Percentiles rank a stretch among this genome's conserved stretches.
Conservation (phyloP, 1,140 invertebrate genomes). For the Nomia melanderi region DNA sequence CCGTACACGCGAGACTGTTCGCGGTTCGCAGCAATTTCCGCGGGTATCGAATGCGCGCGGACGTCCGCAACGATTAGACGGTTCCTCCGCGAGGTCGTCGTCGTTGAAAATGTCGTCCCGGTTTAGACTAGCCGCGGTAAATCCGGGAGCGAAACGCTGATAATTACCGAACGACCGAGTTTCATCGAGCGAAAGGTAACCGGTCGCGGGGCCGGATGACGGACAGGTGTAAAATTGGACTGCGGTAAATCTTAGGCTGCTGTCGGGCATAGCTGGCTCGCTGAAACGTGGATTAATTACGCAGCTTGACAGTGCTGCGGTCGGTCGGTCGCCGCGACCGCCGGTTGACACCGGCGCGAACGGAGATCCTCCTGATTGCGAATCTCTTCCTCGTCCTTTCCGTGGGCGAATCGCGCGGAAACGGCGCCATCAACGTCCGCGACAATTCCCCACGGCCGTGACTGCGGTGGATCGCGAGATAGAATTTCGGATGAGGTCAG, state of each 20-base stretch:
- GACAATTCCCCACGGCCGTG: slow-evolving; percentile 6
- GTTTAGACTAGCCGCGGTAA: no score
- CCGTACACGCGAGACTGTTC: no score
- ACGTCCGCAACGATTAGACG: no score
- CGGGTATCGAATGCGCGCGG: no score
- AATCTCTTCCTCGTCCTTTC: slow-evolving; percentile 57
- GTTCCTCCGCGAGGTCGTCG: no score
- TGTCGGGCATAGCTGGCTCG: slow-evolving; percentile 56
- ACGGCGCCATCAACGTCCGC: slow-evolving; percentile 19
- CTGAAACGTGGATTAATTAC: slow-evolving; percentile 72
- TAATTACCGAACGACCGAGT: slow-evolving; percentile 51
- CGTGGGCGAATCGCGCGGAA: slow-evolving; percentile 38
- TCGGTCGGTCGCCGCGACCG: slow-evolving; percentile 57
- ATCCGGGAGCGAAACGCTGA: slow-evolving; percentile 15
- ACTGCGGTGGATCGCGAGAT: neutral
- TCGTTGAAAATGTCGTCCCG: no score
- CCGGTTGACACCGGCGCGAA: slow-evolving; percentile 37
- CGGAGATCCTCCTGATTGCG: slow-evolving; percentile 61
- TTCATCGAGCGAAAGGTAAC: slow-evolving; percentile 43
- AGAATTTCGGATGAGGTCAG: slow-evolving; percentile 13
- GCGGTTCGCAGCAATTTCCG: no score
- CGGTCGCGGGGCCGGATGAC: slow-evolving; percentile 47
- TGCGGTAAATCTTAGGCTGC: slow-evolving; percentile 70
- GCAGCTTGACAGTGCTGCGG: slow-evolving; percentile 69
- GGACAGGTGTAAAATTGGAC: slow-evolving; percentile 73